These are phyloP conservation scores for Agelastica alni DNA, from an alignment of 2,888 invertebrate genomes.

Conservation along the genomic window DNA sequence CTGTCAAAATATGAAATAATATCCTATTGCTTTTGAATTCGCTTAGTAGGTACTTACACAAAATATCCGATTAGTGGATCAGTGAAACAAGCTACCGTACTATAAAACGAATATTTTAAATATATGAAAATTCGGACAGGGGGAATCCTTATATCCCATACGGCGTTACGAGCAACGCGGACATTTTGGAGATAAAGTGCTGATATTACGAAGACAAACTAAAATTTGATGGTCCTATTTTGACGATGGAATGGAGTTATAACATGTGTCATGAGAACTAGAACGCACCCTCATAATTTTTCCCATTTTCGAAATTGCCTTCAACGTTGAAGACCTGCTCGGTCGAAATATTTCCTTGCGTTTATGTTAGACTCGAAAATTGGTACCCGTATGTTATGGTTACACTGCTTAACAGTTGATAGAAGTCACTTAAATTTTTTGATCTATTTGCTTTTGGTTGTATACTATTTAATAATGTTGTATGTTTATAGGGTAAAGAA, in stretches of 20 bases:
- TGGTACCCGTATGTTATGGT: too few relatives aligned
- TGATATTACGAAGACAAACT: conserved; percentile 17
- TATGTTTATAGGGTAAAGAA: too few relatives aligned
- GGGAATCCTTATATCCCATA: neutral
- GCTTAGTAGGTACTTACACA: too few relatives aligned
- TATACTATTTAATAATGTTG: too few relatives aligned
- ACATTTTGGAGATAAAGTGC: conserved; percentile 14
- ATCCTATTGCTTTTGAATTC: too few relatives aligned
- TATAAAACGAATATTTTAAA: conserved; percentile 1
- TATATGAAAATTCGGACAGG: conserved; percentile 16
- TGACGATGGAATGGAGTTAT: conserved; percentile 12
- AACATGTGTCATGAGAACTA: conserved; percentile 14
- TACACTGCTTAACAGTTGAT: too few relatives aligned
- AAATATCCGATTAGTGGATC: too few relatives aligned
- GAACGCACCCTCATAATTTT: conserved; percentile 15
- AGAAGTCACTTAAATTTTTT: too few relatives aligned
- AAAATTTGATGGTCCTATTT: conserved; percentile 23
- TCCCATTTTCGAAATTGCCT: conserved; percentile 17
- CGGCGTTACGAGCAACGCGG: conserved; percentile 10
- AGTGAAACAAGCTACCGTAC: neutral
- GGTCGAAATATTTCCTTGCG: neutral
- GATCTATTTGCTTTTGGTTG: too few relatives aligned
- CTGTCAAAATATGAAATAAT: too few relatives aligned
- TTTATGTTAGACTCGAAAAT: neutral
- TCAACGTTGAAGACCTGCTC: neutral